A percentile compares a stretch with the other conserved stretches of the same genome.
These are phyloP conservation scores for Tuberolachnus salignus DNA, from an alignment of 2,888 invertebrate genomes.

Conservation along the genomic window DNA sequence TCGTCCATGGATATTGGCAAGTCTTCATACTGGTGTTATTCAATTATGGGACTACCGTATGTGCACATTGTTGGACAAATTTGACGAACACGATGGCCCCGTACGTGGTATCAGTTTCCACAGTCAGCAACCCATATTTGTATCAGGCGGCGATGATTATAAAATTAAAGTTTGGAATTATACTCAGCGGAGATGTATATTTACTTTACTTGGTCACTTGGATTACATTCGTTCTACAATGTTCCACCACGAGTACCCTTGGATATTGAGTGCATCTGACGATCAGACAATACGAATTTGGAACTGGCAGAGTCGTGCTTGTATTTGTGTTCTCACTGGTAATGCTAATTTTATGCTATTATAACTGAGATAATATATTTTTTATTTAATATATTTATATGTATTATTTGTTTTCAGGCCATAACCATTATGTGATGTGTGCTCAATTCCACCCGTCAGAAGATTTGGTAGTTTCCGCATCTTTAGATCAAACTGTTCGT, in stretches of 20 bases:
- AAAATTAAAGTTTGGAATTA: constrained; percentile 99
- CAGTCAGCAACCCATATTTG: constrained; percentile 96
- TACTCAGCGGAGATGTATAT: constrained; percentile 94
- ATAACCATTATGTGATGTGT: constrained; percentile 99
- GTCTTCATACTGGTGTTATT: constrained; percentile 97
- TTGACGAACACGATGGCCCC: constrained; percentile 99
- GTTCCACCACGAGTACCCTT: constrained; percentile 98
- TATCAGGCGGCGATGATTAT: constrained; percentile 99
- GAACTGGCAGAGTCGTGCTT: constrained; percentile 99
- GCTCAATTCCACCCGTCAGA: constrained; percentile 97
- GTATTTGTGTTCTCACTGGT: constrained; percentile 88
- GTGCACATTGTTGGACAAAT: constrained; percentile 98
- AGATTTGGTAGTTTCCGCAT: constrained; percentile 96
- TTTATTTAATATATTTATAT: neutral
- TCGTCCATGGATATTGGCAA: constrained; percentile 91
- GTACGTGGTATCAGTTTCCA: constrained; percentile 98
- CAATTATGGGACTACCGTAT: constrained; percentile 99
- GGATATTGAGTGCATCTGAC: constrained; percentile 98
- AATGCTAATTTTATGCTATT: neutral
- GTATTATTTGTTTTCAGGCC: constrained; percentile 67
- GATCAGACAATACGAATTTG: constrained; percentile 99
- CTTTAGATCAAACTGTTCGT: constrained; percentile 95
- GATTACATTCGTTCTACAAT: constrained; percentile 98
- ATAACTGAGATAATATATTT: too few relatives aligned
- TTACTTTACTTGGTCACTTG: constrained; percentile 94